Base-by-base conservation (phyloP, 2,113 vertebrate species). In the Myiopsitta monachus region DNA sequence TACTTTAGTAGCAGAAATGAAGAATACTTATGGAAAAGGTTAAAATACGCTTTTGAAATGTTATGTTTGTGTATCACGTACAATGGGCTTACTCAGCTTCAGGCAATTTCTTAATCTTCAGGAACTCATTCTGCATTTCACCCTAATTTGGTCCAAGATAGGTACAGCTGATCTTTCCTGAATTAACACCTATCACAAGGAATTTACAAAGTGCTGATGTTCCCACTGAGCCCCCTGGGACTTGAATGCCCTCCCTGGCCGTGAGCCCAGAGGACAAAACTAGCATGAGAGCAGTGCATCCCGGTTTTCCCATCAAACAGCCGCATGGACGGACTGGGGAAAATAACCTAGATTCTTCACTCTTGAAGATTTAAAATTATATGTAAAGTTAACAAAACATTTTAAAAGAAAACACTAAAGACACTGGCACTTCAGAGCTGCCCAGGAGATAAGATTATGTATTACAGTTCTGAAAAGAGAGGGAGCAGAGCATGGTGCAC, bases 231-330 rank as follows among this genome's bases (percentile, higher is more conserved):
- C 9, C 30, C 36, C 66, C 8, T 3, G 10, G 33, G 39, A 55
- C 24, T 24, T 0, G 0, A 11, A 13, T 81, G 41, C 13, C 15
- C 14, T 36, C 26, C 19, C 55, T 15, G 22, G 28, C 43, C 7
- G 1, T 4, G 7, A 57, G 30, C 46, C 73, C n/a, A 38, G 54
- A 41, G 31, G 26, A 74, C 75, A 67, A 55, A 61, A 61, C 30
- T 21, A 91, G 59, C 10, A 30, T 3, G 28, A 44, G 28, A 68
- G 26, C 1, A 0, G 15, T 10, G 14, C 26, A 72, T 28, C 5
- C 55, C 52, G 7, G 5, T 36, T 77, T 80, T 52, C 18, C 59
- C 72, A 68, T 14, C 6, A 4, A 83, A 87, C 10, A 1, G 0
- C 33, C 47, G n/a, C 46, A 76, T 0, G 1, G 38, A 30, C 5